Evolutionary conservation across 2,888 invertebrate species (phyloP).

Genomic region (Nemoura dubitans): DNA sequence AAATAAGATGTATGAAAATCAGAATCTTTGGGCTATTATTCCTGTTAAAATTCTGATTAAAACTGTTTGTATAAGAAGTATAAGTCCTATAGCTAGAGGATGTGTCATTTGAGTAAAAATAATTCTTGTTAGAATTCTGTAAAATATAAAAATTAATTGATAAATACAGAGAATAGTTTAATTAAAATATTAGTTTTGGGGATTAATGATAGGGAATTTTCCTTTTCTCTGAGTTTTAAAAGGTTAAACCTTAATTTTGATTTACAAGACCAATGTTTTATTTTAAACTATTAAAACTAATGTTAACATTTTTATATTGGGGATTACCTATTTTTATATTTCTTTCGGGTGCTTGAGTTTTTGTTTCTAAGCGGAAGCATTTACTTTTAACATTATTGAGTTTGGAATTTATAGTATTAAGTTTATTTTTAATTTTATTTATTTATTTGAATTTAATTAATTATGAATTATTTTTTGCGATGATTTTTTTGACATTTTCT

Average conservation of each 20-base stretch:
- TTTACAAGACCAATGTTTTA: conserved; percentile 61
- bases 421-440: conserved; percentile 65
- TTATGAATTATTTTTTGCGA: conserved; percentile 66
- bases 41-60: conserved; percentile 62
- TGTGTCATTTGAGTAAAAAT: conserved; percentile 60
- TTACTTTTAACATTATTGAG: conserved; percentile 68
- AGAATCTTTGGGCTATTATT: conserved; percentile 58
- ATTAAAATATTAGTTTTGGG: conserved; percentile 68
- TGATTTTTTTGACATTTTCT: conserved; percentile 70
- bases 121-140: conserved; percentile 59
- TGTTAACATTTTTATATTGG: conserved; percentile 61
- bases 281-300: conserved; percentile 64
- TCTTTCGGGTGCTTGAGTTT: conserved; percentile 57
- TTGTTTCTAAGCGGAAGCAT: conserved; percentile 59
- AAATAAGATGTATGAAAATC: conserved; percentile 17
- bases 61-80: conserved; percentile 65
- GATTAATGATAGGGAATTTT: conserved; percentile 65
- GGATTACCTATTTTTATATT: conserved; percentile 60
- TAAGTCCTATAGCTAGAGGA: conserved; percentile 66
- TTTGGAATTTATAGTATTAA: conserved; percentile 61
- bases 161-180: conserved; percentile 70
- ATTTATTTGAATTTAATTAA: conserved; percentile 62
- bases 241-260: conserved; percentile 54
- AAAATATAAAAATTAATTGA: conserved; percentile 53
- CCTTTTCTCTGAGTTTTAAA: conserved; percentile 71